Conservation (phyloP, 2,888 invertebrate genomes). For the Hypercompe scribonia region DNA sequence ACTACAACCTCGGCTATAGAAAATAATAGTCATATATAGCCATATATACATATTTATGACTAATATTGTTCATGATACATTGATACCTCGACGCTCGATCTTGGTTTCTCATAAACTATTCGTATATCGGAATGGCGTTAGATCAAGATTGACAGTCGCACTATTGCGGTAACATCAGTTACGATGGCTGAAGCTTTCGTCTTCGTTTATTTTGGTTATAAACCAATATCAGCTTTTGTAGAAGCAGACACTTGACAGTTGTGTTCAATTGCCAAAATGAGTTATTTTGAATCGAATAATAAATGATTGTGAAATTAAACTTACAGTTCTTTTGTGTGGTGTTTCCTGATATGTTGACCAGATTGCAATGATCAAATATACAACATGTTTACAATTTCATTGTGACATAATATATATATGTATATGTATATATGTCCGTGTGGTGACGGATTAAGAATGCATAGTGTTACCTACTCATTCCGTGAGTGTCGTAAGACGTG, state of each 20-base stretch:
- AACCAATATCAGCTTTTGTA: not conserved
- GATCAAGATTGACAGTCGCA: not conserved
- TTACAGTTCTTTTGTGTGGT: no score
- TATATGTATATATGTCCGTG: no score
- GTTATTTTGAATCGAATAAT: not conserved
- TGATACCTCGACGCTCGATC: constrained; percentile 18
- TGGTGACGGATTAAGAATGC: no score
- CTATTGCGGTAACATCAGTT: not conserved
- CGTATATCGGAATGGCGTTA: not conserved
- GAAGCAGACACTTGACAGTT: not conserved
- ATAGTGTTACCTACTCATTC: no score
- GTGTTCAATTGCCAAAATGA: not conserved
- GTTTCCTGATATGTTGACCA: no score
- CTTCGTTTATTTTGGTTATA: not conserved
- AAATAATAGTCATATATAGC: not conserved
- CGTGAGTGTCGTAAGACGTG: no score
- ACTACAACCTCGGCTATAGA: no score
- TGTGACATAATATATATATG: not conserved
- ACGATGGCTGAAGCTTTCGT: not conserved
- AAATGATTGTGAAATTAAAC: no score
- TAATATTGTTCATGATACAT: not conserved
- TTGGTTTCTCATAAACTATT: constrained; percentile 7
- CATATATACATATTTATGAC: not conserved
- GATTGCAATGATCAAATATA: no score
- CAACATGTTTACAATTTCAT: not conserved